A percentile compares a stretch with the other conserved stretches of the same genome.
Conservation (phyloP, 2,888 invertebrate genomes). For the Graphium colonna region DNA sequence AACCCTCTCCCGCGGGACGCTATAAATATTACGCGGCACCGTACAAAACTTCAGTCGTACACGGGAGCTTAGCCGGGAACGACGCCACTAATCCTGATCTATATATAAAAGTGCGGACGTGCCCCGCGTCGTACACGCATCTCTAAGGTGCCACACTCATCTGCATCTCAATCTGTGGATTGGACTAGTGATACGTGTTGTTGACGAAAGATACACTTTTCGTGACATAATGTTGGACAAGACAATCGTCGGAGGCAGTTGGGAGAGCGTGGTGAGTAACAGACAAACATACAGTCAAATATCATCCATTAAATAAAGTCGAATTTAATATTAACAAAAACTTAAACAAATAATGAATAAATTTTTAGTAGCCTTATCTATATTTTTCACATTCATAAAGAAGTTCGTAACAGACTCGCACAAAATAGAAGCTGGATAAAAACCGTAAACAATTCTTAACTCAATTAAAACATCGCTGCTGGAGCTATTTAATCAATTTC, state of each 20-base stretch:
- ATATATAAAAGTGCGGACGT: constrained; percentile 51
- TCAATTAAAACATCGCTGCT: too few relatives aligned
- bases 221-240: constrained; percentile 68
- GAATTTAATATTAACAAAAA: too few relatives aligned
- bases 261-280: constrained; percentile 74
- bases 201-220: constrained; percentile 42
- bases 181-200: constrained; percentile 28
- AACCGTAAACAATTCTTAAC: too few relatives aligned
- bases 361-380: too few relatives aligned
- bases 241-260: constrained; percentile 67
- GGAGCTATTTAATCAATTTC: too few relatives aligned
- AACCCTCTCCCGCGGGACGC: constrained; percentile 58
- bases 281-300: neutral
- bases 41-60: constrained; percentile 64
- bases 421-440: too few relatives aligned
- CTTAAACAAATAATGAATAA: too few relatives aligned
- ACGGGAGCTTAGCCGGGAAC: constrained; percentile 59
- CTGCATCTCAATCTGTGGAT: neutral
- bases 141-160: neutral
- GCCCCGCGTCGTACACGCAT: constrained; percentile 45
- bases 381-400: too few relatives aligned
- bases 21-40: constrained; percentile 73
- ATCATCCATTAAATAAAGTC: too few relatives aligned
- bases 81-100: constrained; percentile 63
- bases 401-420: too few relatives aligned